Conservation (phyloP, 2,113 vertebrate genomes). For the Mus pahari region DNA sequence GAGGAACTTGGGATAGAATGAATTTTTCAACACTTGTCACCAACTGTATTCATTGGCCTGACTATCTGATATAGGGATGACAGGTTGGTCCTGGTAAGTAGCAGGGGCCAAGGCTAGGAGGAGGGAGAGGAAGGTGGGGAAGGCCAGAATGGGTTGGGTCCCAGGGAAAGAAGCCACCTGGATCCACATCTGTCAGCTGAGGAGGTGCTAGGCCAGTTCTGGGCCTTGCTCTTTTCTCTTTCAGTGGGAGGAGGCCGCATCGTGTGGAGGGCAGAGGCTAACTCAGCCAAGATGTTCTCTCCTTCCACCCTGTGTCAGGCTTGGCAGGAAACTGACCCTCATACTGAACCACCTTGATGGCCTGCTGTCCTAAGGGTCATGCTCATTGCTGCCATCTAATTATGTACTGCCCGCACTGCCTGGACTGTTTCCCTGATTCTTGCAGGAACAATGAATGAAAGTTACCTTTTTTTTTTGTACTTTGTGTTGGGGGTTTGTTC, state of each 20-base stretch:
- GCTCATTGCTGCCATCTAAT: neutral
- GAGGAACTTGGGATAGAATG: conserved; percentile 21
- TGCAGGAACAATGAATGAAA: neutral
- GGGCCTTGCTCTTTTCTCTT: neutral
- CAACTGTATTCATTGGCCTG: neutral
- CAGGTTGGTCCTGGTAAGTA: neutral
- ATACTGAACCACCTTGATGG: neutral
- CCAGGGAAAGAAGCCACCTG: neutral
- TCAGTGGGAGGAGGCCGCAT: neutral
- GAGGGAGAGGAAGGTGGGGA: too few species aligned
- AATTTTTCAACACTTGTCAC: conserved; percentile 2
- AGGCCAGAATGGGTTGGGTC: neutral
- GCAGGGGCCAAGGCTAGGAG: neutral
- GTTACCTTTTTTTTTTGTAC: neutral
- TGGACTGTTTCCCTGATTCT: too few species aligned
- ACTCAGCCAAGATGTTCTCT: neutral
- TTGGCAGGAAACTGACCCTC: too few species aligned
- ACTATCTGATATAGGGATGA: neutral
- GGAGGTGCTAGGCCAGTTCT: neutral
- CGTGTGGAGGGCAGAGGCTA: neutral
- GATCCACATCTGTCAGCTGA: neutral
- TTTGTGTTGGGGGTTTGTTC: neutral
- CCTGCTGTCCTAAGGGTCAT: neutral
- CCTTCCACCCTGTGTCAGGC: neutral
- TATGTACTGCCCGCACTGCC: neutral